Percentiles rank a stretch among this genome's conserved stretches.
Evolutionary conservation across 53 echinoderm and acorn worm species (phyloP).

Genomic region (Hippasteria phrygiana): DNA sequence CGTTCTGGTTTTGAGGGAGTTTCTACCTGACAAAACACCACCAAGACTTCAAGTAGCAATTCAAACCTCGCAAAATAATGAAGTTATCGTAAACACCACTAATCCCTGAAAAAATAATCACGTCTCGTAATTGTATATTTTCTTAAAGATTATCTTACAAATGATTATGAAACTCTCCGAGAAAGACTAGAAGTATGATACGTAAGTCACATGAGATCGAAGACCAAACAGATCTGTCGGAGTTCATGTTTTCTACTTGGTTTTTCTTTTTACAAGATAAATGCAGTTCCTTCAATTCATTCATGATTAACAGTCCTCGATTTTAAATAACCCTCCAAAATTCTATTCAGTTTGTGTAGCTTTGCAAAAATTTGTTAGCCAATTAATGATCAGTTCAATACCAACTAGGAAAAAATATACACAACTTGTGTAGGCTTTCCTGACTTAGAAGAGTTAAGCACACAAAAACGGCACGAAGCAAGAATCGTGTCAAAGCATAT

Average conservation of each 20-base stretch:
- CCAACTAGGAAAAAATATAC: neutral
- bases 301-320: neutral
- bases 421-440: neutral
- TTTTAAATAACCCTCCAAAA: neutral
- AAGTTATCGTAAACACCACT: neutral
- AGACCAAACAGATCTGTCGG: neutral
- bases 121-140: neutral
- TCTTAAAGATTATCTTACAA: slow-evolving; percentile 26
- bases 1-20: no score
- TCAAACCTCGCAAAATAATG: neutral
- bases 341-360: neutral
- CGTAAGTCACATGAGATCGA: neutral
- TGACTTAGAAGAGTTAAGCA: neutral
- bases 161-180: slow-evolving; percentile 7
- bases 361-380: neutral
- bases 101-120: neutral
- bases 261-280: slow-evolving; percentile 20
- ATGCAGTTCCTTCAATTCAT: slow-evolving; percentile 6
- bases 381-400: neutral
- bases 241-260: neutral
- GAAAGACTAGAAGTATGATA: slow-evolving; percentile 39
- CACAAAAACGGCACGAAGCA: neutral
- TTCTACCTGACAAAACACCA: no score
- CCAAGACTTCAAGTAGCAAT: neutral
- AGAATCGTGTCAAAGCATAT: neutral